These are phyloP conservation scores for Drosophila tsacasi DNA, from an alignment of 1,140 invertebrate species.

Conservation along the genomic window DNA sequence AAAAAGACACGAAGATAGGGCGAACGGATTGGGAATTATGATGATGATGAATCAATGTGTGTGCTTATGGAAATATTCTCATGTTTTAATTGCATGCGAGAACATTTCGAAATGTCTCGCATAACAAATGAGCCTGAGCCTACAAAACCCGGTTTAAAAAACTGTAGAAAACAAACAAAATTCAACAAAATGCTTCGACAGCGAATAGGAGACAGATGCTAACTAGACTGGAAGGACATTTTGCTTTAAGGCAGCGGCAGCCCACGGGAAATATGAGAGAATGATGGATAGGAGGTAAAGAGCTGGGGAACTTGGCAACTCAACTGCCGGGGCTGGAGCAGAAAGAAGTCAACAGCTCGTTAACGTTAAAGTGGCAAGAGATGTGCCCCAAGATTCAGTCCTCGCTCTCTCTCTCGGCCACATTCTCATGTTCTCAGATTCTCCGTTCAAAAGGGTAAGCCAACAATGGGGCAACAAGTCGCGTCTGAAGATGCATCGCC, in stretches of 20 bases:
- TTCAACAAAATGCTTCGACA: neutral
- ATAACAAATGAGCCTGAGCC: constrained; percentile 61
- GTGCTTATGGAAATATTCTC: constrained; percentile 77
- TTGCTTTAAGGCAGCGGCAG: constrained; percentile 22
- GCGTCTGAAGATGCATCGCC: constrained; percentile 78
- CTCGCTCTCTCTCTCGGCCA: constrained; percentile 21
- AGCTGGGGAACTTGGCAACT: constrained; percentile 51
- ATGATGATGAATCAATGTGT: constrained; percentile 46
- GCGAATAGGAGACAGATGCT: neutral
- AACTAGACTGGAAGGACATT: constrained; percentile 54
- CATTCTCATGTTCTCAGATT: constrained; percentile 13
- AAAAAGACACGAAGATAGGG: constrained; percentile 11
- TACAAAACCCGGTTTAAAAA: constrained; percentile 6
- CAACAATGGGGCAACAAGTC: constrained; percentile 84
- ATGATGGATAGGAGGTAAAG: constrained; percentile 21
- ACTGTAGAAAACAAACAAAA: neutral
- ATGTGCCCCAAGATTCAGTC: constrained; percentile 60
- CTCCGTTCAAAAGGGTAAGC: constrained; percentile 56
- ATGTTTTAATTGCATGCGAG: constrained; percentile 67
- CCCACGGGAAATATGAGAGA: constrained; percentile 25
- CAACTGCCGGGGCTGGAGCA: constrained; percentile 68
- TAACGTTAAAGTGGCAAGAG: constrained; percentile 84
- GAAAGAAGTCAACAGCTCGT: constrained; percentile 84
- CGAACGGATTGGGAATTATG: constrained; percentile 33
- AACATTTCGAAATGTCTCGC: constrained; percentile 58